A percentile compares a stretch with the other conserved stretches of the same genome.
These are phyloP conservation scores for Diplazon laetatorius DNA, from an alignment of 2,888 invertebrate species.

Conservation along the genomic window DNA sequence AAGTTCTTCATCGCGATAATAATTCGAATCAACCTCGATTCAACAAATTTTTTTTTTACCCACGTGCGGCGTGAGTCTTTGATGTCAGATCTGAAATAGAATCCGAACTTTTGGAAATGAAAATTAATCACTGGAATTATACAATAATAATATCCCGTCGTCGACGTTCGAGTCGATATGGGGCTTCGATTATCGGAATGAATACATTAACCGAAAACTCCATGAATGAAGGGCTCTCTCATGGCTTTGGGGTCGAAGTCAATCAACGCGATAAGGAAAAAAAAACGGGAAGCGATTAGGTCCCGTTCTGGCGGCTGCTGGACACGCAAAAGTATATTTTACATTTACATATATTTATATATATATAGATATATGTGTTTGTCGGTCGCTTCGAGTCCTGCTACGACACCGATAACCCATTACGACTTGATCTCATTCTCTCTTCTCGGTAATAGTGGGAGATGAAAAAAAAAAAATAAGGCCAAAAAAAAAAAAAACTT, in stretches of 20 bases:
- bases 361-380: neutral
- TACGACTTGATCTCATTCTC: slow-evolving; percentile 61
- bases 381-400: neutral
- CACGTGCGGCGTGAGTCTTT: no score
- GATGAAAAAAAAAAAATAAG: slow-evolving; percentile 43
- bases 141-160: no score
- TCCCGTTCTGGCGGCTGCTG: neutral
- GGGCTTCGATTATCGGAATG: neutral
- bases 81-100: no score
- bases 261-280: slow-evolving; percentile 35
- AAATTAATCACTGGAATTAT: no score
- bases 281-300: slow-evolving; percentile 17
- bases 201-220: neutral
- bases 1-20: slow-evolving; percentile 14
- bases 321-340: neutral
- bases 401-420: slow-evolving; percentile 69
- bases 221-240: slow-evolving; percentile 25
- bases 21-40: slow-evolving; percentile 59
- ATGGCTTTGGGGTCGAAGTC: neutral
- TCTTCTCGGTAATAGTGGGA: slow-evolving; percentile 35
- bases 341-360: no score
- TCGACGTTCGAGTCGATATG: neutral
- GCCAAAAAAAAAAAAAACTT: no score
- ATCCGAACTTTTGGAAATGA: no score
- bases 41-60: neutral